Conservation (phyloP, 2,113 vertebrate species). For the Callospermophilus lateralis region DNA sequence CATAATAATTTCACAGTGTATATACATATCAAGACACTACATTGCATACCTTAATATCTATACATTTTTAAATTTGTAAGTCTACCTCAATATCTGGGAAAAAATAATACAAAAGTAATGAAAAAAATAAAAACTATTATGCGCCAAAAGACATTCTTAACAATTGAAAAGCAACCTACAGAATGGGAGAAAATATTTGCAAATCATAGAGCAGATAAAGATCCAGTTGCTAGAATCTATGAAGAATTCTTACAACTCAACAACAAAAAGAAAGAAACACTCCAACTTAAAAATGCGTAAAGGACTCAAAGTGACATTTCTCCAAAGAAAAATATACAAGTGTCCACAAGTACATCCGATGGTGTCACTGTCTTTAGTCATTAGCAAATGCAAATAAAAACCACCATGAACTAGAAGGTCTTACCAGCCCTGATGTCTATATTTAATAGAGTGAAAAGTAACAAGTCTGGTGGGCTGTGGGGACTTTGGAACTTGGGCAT, state of each 20-base stretch:
- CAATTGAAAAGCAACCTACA: neutral
- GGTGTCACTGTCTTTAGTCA: no score
- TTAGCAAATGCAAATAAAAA: neutral
- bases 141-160: neutral
- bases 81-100: neutral
- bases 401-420: neutral
- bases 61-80: neutral
- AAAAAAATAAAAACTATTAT: neutral
- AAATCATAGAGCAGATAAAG: neutral
- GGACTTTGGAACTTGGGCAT: neutral
- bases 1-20: neutral
- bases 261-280: neutral
- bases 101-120: neutral
- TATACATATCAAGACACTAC: neutral
- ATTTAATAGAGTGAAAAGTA: neutral
- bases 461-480: neutral
- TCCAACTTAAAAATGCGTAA: no score
- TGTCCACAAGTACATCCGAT: no score
- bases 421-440: neutral
- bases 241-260: neutral
- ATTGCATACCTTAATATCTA: neutral
- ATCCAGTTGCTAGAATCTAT: neutral
- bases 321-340: no score
- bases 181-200: neutral
- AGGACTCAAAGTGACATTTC: no score